Percentiles rank a stretch among this genome's conserved stretches.
phyloP scores from a whole-genome alignment of 2,888 invertebrate species.

The Spodoptera picta region DNA sequence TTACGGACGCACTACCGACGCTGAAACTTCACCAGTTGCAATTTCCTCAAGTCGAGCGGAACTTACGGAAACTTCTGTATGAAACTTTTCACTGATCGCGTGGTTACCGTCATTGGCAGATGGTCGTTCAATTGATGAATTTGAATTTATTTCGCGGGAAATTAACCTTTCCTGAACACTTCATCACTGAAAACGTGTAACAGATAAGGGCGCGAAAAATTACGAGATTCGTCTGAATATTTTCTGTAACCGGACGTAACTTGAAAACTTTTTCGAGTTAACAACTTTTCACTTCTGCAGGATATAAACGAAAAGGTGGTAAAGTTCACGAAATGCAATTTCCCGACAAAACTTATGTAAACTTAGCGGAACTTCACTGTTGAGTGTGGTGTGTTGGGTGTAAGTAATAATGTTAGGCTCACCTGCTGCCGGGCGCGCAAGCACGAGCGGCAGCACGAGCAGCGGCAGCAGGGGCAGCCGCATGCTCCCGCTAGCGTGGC shows the following conservation, averaged over 20 bases:
- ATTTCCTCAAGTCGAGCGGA: conserved; percentile 19
- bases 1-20: conserved; percentile 13
- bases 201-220: neutral
- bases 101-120: neutral
- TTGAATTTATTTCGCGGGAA: neutral
- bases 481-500: conserved; percentile 84
- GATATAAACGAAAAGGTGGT: conserved; percentile 7
- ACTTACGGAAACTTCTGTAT: conserved; percentile 19
- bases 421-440: conserved; percentile 86
- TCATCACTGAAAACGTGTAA: neutral
- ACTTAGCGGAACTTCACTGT: conserved; percentile 35
- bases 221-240: conserved; percentile 3
- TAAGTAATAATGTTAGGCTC: conserved; percentile 55
- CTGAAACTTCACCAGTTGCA: conserved; percentile 36
- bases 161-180: neutral
- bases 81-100: conserved; percentile 12
- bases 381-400: conserved; percentile 9
- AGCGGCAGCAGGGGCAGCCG: conserved; percentile 86
- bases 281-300: conserved; percentile 16
- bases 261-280: conserved; percentile 22
- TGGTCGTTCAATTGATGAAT: neutral
- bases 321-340: conserved; percentile 37
- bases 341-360: conserved; percentile 26
- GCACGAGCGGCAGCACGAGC: conserved; percentile 85
- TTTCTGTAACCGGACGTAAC: conserved; percentile 1